Evolutionary conservation across 2,888 invertebrate genomes (phyloP), one percentile per base, ranked within the genome.

Genomic region (Xylocampa areola): DNA sequence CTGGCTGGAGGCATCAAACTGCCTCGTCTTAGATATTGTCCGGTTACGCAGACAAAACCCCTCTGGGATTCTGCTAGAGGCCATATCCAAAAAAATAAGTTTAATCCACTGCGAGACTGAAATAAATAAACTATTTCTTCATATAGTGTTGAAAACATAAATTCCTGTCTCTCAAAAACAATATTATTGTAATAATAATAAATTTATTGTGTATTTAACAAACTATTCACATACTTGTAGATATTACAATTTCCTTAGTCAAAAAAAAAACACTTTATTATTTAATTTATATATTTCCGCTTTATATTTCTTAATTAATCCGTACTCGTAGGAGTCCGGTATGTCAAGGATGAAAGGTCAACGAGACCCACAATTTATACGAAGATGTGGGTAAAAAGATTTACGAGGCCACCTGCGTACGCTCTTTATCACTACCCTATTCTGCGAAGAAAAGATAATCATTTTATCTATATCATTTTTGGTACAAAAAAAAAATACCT

Each of bases 381-480:
- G 66, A 41, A 62, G 70, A 79, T 73, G 70, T 74, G 78, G 80
- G 78, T 76, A 37, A 13, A 35, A 71, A 68, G 76, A 78, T 79
- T 78, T 77, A 78, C 43, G 59, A 58, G 35, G 43, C 33, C 61
- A 68, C 68, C 77, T 76, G 54, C 29, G 17, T 40, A 33, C 39
- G 44, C 58, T 47, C 49, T 67, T 69, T 73, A 63, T 72, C 65
- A 52, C 41, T 21, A 17, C 33, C 25, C 41, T 43, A 65, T 76
- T 55, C 47, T 68, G 6, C 6, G 23, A 17, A 41, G 21, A 43
- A 67, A n/a, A n/a, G n/a, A 60, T 54, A 40, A 51, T 53, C 50
- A n/a, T 54, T 62, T 65, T 60, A 36, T 61, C 19, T 40, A 27
- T n/a, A 17, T 4, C 1, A 13, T 8, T 33, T 17, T 27, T 2